Evolutionary conservation across 2,797 vertebrate genomes (phyloP).

Genomic region (Pipistrellus kuhlii): DNA sequence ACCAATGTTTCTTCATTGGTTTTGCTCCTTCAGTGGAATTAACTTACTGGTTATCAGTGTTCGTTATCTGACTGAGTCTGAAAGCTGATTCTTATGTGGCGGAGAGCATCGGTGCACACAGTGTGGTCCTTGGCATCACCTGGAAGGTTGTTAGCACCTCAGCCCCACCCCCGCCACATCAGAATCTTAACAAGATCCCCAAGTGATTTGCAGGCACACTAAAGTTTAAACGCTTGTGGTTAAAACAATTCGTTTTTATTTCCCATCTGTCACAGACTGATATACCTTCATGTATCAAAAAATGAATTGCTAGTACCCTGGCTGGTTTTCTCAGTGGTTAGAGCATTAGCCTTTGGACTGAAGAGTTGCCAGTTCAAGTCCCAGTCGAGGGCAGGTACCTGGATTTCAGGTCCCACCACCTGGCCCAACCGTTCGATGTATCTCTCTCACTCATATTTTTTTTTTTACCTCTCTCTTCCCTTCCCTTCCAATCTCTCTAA

Average conservation of each 20-base stretch:
- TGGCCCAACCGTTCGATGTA: too few relatives aligned
- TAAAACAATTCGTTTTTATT: slow-evolving; percentile 23
- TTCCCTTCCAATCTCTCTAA: too few relatives aligned
- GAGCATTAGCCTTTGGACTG: too few relatives aligned
- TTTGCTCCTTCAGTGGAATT: background rate
- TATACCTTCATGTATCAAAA: slow-evolving; percentile 11
- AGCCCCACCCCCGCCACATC: background rate
- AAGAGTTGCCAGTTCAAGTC: too few relatives aligned
- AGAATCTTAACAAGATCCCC: slow-evolving; percentile 36
- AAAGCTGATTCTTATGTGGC: background rate
- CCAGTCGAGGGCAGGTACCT: too few relatives aligned
- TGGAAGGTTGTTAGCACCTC: background rate
- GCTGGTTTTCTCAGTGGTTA: too few relatives aligned
- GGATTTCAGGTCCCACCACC: too few relatives aligned
- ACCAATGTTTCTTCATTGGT: background rate
- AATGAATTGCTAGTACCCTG: too few relatives aligned
- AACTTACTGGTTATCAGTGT: background rate
- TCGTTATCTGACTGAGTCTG: background rate
- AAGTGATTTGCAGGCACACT: background rate
- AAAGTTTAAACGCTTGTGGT: slow-evolving; percentile 12
- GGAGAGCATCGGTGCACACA: background rate
- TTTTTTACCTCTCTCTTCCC: too few relatives aligned
- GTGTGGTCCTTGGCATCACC: background rate
- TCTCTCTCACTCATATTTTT: too few relatives aligned
- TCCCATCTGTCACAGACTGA: slow-evolving; percentile 11